Percentiles rank a stretch among this genome's conserved stretches.
phyloP scores from a whole-genome alignment of 2,113 vertebrate genomes.

The Colossoma macropomum region DNA sequence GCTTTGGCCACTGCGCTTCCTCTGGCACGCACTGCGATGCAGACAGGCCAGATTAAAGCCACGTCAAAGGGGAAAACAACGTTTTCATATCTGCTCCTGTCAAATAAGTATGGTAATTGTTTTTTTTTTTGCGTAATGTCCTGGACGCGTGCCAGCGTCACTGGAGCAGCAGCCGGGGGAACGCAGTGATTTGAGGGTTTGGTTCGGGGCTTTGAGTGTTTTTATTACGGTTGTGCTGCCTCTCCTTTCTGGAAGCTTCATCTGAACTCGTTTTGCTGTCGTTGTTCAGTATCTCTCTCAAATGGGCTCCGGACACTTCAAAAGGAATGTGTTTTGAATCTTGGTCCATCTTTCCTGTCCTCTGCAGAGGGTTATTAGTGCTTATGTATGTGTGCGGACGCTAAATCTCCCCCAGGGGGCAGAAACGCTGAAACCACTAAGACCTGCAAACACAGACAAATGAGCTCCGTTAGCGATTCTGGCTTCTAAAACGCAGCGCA shows the following conservation, averaged over 20 bases:
- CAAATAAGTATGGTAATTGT: too few relatives aligned
- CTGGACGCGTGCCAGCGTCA: neutral
- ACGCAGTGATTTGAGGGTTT: neutral
- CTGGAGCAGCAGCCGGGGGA: neutral
- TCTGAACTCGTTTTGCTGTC: neutral
- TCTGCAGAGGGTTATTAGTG: neutral
- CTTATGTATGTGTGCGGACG: too few relatives aligned
- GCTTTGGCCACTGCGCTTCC: neutral
- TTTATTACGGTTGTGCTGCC: neutral
- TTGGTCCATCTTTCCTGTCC: neutral
- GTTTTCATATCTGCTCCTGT: neutral
- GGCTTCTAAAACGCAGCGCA: conserved; percentile 59
- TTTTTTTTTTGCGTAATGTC: neutral
- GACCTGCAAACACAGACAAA: conserved; percentile 43
- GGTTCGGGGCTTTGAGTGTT: neutral
- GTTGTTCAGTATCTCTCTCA: neutral
- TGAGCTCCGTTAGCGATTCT: conserved; percentile 6
- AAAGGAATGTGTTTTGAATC: neutral
- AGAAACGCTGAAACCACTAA: conserved; percentile 30
- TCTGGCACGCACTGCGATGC: neutral
- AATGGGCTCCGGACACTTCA: neutral
- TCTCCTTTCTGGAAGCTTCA: neutral
- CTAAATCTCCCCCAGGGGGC: conserved; percentile 45
- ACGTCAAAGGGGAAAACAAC: neutral
- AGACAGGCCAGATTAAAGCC: neutral